Evolutionary conservation across 2,888 invertebrate species (phyloP), one percentile per base, ranked within the genome.

Genomic region (Ischnus inquisitorius): DNA sequence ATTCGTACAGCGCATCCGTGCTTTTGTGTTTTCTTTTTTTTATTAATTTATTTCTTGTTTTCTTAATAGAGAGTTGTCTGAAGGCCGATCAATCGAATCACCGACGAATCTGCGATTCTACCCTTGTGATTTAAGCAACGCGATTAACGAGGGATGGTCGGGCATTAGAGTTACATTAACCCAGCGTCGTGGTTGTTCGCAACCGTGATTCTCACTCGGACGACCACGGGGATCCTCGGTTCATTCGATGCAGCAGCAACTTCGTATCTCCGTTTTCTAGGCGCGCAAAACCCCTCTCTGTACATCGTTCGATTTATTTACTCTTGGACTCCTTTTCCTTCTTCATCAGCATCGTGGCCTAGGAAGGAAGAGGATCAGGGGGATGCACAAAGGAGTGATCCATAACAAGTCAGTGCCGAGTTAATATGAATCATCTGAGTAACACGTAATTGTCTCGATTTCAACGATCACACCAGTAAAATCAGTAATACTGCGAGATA

Each of bases 321-420:
- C 96, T 96, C 95, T 97, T 97, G 94, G 97, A 84, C 81, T 84
- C 84, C 84, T 83, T 83, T 39, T 84, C 83, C 84, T 84, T 97
- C 96, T 99, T 99, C 97, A 99, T 99, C 95, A 99, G 96, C 99
- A 99, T 99, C 95, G 99, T 99, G 94, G 99, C 99, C 99, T 99
- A 95, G 95, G 95, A 95, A 94, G 94, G 94, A 94, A 89, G 87
- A 90, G 90, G 94, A 89, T 90, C 87, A 90, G 88, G 89, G 90
- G 87, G 86, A 86, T 90, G 82, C 88, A 81, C 75, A 79, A 82
- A 77, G 89, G 87, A 88, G 87, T 83, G 85, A 82, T 87, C 83
- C 77, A 82, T 79, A 83, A 84, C 75, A 82, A 88, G 79, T 84
- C 74, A 87, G 78, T 82, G 87, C 86, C 88, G 69, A 79, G 34